Percentiles rank a stretch among this genome's conserved stretches.
These are phyloP conservation scores for Anhinga rufa DNA, from an alignment of 2,113 vertebrate species.

Conservation along the genomic window DNA sequence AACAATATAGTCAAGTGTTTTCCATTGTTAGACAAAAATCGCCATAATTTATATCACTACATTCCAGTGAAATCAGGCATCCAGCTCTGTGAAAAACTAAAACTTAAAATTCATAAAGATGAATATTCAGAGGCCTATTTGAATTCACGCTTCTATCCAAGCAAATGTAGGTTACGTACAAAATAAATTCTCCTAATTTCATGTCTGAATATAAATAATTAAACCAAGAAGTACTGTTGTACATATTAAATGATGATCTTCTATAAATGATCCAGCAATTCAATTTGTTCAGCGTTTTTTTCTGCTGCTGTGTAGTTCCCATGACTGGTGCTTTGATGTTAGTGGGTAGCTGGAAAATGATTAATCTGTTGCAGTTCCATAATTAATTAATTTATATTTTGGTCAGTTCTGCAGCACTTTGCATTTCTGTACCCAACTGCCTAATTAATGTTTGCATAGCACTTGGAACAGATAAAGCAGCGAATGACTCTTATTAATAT, in stretches of 20 bases:
- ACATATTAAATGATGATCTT: neutral
- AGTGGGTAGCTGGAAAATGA: neutral
- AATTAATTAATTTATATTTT: slow-evolving; percentile 33
- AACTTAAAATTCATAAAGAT: neutral
- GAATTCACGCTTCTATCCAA: neutral
- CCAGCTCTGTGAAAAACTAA: neutral
- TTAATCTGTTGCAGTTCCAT: neutral
- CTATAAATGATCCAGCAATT: neutral
- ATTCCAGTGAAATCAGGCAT: neutral
- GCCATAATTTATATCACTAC: rapidly evolving
- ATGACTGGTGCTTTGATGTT: neutral
- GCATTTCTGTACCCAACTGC: neutral
- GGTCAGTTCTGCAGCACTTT: slow-evolving; percentile 10
- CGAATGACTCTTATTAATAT: neutral
- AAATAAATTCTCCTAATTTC: neutral
- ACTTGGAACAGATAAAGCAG: neutral
- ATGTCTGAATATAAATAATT: neutral
- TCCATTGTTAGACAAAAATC: neutral
- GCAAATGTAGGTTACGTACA: neutral
- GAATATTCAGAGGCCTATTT: neutral
- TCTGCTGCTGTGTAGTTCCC: neutral
- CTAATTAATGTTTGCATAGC: neutral
- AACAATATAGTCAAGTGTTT: neutral
- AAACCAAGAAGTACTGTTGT: neutral
- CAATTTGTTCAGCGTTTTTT: neutral